Evolutionary conservation across 2,888 invertebrate genomes (phyloP).

Genomic region (Metalampra italica): DNA sequence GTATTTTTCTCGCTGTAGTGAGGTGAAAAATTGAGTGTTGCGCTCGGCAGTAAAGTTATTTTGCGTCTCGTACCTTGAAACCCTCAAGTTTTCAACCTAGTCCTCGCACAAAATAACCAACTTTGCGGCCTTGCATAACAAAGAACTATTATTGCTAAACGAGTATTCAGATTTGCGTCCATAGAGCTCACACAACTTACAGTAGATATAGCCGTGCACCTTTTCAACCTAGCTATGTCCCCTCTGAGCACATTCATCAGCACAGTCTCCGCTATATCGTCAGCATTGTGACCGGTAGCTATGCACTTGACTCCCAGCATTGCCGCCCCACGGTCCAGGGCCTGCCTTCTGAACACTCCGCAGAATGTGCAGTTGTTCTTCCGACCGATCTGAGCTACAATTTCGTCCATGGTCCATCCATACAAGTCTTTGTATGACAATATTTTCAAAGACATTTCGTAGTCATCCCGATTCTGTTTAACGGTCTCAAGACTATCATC

Average conservation of each 20-base stretch:
- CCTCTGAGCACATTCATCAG: slow-evolving; percentile 98
- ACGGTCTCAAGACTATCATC: slow-evolving; percentile 99
- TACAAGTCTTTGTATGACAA: slow-evolving; percentile 98
- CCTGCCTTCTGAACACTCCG: slow-evolving; percentile 97
- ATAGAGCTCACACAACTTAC: slow-evolving; percentile 77
- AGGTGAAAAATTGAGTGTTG: too few species aligned
- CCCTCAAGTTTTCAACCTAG: too few species aligned
- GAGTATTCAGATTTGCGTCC: too few species aligned
- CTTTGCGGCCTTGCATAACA: too few species aligned
- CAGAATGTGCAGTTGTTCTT: slow-evolving; percentile 99
- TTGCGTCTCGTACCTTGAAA: too few species aligned
- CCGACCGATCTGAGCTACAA: slow-evolving; percentile 90
- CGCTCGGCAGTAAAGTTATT: too few species aligned
- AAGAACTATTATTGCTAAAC: too few species aligned
- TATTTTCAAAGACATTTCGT: slow-evolving; percentile 95
- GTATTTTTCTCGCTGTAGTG: too few species aligned
- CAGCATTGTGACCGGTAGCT: slow-evolving; percentile 97
- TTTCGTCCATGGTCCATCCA: slow-evolving; percentile 99
- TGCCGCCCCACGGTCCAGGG: slow-evolving; percentile 95
- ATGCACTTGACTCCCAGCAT: slow-evolving; percentile 93
- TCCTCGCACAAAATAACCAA: too few species aligned
- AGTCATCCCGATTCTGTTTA: slow-evolving; percentile 95
- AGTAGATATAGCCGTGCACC: slow-evolving; percentile 95
- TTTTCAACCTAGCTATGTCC: slow-evolving; percentile 93
- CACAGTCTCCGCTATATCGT: slow-evolving; percentile 99